Percentiles rank a stretch among this genome's conserved stretches.
Conservation (phyloP, 1,140 invertebrate species). For the Hycleus phaleratus region DNA sequence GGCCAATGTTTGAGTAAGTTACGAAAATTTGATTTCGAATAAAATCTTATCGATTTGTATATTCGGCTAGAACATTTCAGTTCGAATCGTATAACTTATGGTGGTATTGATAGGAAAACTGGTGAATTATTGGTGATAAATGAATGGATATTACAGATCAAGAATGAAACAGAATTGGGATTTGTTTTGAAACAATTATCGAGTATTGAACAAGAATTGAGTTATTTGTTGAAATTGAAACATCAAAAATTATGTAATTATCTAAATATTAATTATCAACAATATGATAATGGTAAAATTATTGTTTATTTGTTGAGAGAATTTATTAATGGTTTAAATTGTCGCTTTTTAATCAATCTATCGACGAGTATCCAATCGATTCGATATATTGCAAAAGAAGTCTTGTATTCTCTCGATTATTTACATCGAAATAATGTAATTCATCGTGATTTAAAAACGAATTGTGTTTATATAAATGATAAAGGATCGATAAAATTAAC, state of each 20-base stretch:
- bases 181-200: conserved; percentile 49
- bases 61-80: conserved; percentile 50
- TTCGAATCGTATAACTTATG: conserved; percentile 59
- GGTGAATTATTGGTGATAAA: conserved; percentile 61
- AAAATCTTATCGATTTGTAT: conserved; percentile 32
- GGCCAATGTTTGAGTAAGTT: conserved; percentile 50
- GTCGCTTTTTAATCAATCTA: conserved; percentile 44
- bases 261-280: conserved; percentile 57
- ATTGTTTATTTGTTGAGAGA: conserved; percentile 58
- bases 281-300: conserved; percentile 50
- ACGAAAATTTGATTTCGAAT: not conserved
- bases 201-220: conserved; percentile 65
- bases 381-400: conserved; percentile 53
- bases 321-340: conserved; percentile 49
- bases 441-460: conserved; percentile 63
- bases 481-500: conserved; percentile 50
- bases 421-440: conserved; percentile 71
- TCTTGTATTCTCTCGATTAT: conserved; percentile 60
- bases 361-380: conserved; percentile 52
- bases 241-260: conserved; percentile 67
- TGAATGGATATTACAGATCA: conserved; percentile 53
- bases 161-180: conserved; percentile 35
- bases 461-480: conserved; percentile 50
- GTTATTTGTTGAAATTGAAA: conserved; percentile 55
- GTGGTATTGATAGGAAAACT: conserved; percentile 56